A percentile compares a stretch with the other conserved stretches of the same genome.
phyloP scores from a whole-genome alignment of 2,797 vertebrate species.

The Rallus crepitans region DNA sequence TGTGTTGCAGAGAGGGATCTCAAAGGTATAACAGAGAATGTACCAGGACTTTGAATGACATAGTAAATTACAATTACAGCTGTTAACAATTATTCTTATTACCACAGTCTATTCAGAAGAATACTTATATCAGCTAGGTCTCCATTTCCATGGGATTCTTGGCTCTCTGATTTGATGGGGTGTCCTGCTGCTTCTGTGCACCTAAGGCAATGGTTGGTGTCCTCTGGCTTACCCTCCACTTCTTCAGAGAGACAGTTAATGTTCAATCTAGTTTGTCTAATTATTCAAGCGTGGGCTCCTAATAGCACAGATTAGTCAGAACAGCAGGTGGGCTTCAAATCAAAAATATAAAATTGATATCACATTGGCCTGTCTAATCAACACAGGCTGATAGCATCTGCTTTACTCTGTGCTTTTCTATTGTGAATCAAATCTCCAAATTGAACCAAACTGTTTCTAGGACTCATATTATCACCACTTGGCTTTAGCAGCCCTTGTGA shows the following conservation, averaged over 20 bases:
- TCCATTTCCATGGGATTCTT: neutral
- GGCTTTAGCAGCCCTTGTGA: neutral
- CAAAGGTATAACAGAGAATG: neutral
- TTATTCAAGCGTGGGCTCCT: neutral
- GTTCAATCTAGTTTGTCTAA: neutral
- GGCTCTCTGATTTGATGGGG: neutral
- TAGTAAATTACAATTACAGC: neutral
- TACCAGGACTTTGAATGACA: neutral
- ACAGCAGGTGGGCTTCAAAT: neutral
- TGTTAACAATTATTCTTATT: neutral
- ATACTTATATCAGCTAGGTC: neutral
- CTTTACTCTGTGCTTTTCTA: neutral
- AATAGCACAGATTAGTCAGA: neutral
- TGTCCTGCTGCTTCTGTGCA: neutral
- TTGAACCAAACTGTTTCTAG: constrained; percentile 13
- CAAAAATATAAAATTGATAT: constrained; percentile 32
- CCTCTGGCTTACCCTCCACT: neutral
- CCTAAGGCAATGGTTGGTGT: neutral
- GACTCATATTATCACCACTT: neutral
- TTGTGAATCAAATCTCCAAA: constrained; percentile 31
- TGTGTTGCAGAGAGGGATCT: neutral
- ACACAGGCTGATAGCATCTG: neutral
- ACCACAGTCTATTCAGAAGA: neutral
- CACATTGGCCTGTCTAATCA: neutral
- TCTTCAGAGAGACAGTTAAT: neutral